Evolutionary conservation across 1,140 invertebrate species (phyloP).

Genomic region (Mizuhopecten yessoensis): DNA sequence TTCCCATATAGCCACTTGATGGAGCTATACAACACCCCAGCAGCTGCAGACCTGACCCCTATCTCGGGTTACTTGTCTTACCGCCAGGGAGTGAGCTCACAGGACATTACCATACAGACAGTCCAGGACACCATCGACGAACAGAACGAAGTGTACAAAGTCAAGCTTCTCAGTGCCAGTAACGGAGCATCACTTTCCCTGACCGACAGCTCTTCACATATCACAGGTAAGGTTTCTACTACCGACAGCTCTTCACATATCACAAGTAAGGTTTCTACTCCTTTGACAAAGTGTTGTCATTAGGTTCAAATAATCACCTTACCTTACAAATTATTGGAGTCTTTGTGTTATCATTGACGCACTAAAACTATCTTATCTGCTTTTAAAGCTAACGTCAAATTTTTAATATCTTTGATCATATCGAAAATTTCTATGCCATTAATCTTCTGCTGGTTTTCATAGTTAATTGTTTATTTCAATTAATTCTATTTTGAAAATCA

Average conservation of each 20-base stretch:
- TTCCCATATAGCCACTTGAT: conserved; percentile 72
- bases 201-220: conserved; percentile 68
- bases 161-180: conserved; percentile 74
- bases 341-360: too few relatives aligned
- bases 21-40: conserved; percentile 71
- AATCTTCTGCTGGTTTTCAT: too few relatives aligned
- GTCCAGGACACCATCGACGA: conserved; percentile 79
- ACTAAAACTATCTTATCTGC: too few relatives aligned
- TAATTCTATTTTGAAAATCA: too few relatives aligned
- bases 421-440: too few relatives aligned
- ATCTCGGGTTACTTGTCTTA: conserved; percentile 79
- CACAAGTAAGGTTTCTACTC: conserved; percentile 70
- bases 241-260: too few relatives aligned
- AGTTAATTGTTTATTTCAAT: too few relatives aligned
- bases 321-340: too few relatives aligned
- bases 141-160: conserved; percentile 78
- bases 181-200: conserved; percentile 75
- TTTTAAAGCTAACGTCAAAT: too few relatives aligned
- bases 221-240: conserved; percentile 73
- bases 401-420: too few relatives aligned
- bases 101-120: conserved; percentile 69
- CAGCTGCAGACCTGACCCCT: conserved; percentile 73
- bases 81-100: conserved; percentile 49
- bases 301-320: too few relatives aligned
- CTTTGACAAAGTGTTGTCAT: too few relatives aligned